A percentile compares a stretch with the other conserved stretches of the same genome.
These are phyloP conservation scores for Chymomyza amoena DNA, from an alignment of 2,888 invertebrate species.

Conservation along the genomic window DNA sequence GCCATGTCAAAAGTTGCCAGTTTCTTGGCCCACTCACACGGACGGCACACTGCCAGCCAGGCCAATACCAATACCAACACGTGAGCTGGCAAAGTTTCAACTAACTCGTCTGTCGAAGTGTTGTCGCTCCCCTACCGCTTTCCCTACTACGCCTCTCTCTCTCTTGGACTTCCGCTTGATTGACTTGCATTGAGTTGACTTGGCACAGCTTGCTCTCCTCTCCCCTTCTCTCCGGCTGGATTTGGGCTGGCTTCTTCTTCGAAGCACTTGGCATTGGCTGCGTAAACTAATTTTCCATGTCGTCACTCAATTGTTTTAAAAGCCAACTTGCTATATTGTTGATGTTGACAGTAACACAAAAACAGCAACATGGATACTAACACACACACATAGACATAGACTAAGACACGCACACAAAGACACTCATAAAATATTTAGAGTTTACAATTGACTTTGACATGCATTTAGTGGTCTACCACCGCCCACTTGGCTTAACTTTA, in stretches of 20 bases:
- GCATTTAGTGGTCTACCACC: slow-evolving; percentile 23
- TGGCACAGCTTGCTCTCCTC: slow-evolving; percentile 52
- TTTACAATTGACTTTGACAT: slow-evolving; percentile 36
- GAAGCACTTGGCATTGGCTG: slow-evolving; percentile 60
- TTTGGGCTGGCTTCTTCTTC: not conserved
- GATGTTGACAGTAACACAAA: slow-evolving; percentile 33
- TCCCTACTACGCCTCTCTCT: no score
- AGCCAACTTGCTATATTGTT: slow-evolving; percentile 50
- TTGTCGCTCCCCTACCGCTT: slow-evolving; percentile 23
- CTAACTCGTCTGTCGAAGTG: slow-evolving; percentile 16
- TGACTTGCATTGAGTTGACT: slow-evolving; percentile 73
- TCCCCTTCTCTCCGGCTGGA: no score
- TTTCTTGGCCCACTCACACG: slow-evolving; percentile 30
- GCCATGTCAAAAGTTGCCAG: slow-evolving; percentile 68
- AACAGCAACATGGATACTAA: slow-evolving; percentile 1
- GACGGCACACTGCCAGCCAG: not conserved
- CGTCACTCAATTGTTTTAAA: slow-evolving; percentile 73
- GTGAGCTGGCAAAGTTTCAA: slow-evolving; percentile 55
- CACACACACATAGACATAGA: no score
- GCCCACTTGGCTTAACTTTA: slow-evolving; percentile 39
- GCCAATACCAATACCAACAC: slow-evolving; percentile 13
- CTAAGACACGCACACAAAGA: slow-evolving; percentile 17
- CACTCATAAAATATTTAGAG: slow-evolving; percentile 53
- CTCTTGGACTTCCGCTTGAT: slow-evolving; percentile 66
- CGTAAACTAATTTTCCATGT: slow-evolving; percentile 75